These are phyloP conservation scores for Gnathonemus echidnorhynchus DNA, from an alignment of 2,113 vertebrate species.

Conservation along the genomic window DNA sequence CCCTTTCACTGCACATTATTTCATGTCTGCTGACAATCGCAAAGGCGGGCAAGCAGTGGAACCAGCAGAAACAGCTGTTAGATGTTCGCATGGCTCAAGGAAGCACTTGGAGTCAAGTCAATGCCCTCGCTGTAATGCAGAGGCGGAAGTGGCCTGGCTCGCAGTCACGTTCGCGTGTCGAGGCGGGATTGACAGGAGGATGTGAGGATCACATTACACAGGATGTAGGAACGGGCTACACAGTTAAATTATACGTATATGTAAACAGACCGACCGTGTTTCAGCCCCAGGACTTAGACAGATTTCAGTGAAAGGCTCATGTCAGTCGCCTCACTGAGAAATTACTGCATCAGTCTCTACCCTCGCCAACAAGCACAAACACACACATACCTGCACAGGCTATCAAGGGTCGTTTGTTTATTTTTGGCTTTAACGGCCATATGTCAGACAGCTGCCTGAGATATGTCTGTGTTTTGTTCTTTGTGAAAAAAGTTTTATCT, in stretches of 20 bases:
- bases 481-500: background rate
- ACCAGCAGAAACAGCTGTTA: background rate
- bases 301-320: background rate
- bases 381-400: background rate
- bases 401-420: background rate
- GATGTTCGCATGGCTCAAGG: background rate
- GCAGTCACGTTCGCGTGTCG: background rate
- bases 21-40: background rate
- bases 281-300: constrained; percentile 27
- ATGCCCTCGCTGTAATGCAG: background rate
- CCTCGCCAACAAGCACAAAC: constrained; percentile 10
- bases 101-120: background rate
- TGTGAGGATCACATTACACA: constrained; percentile 32
- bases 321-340: constrained; percentile 45
- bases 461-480: background rate
- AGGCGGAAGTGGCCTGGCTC: background rate
- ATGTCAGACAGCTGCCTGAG: background rate
- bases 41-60: background rate
- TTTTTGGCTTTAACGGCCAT: background rate
- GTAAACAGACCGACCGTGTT: constrained; percentile 31
- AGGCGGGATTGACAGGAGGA: constrained; percentile 49
- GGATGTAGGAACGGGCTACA: constrained; percentile 39
- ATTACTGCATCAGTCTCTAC: constrained; percentile 10
- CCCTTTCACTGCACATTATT: background rate
- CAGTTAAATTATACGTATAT: background rate